These are phyloP conservation scores for Trachelus stipa DNA, from an alignment of 2,888 invertebrate species.

Conservation along the genomic window DNA sequence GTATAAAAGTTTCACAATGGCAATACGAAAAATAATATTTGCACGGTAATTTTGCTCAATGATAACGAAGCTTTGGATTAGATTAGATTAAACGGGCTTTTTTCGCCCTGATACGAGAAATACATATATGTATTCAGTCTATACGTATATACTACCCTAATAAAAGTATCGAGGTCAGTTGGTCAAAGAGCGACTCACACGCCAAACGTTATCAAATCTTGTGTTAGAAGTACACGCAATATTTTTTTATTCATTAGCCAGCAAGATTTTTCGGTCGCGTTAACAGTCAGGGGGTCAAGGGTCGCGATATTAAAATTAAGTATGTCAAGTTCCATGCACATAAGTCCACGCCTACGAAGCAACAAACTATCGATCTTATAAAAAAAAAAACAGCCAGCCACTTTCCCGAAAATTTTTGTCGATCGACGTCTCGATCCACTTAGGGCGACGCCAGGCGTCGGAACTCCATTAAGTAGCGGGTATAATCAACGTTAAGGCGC, in stretches of 20 bases:
- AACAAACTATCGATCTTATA: background rate
- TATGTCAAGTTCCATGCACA: background rate
- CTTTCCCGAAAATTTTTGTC: background rate
- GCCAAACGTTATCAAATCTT: background rate
- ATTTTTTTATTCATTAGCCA: background rate
- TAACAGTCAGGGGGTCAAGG: background rate
- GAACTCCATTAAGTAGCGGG: background rate
- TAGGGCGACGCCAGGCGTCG: background rate
- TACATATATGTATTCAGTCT: background rate
- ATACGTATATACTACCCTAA: too few species aligned
- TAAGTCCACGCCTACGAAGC: background rate
- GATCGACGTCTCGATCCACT: background rate
- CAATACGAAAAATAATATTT: background rate
- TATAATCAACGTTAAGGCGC: background rate
- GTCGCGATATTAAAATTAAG: background rate
- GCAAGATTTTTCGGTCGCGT: background rate
- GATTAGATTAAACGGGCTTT: background rate
- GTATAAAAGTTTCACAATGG: background rate
- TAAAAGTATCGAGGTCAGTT: background rate
- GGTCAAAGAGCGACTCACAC: background rate
- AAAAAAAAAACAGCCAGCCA: background rate
- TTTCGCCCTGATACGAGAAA: background rate
- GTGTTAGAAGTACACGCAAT: background rate
- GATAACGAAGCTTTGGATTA: background rate
- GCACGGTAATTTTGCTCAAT: background rate